Evolutionary conservation across 2,113 vertebrate species (phyloP).

Genomic region (Podarcis muralis): DNA sequence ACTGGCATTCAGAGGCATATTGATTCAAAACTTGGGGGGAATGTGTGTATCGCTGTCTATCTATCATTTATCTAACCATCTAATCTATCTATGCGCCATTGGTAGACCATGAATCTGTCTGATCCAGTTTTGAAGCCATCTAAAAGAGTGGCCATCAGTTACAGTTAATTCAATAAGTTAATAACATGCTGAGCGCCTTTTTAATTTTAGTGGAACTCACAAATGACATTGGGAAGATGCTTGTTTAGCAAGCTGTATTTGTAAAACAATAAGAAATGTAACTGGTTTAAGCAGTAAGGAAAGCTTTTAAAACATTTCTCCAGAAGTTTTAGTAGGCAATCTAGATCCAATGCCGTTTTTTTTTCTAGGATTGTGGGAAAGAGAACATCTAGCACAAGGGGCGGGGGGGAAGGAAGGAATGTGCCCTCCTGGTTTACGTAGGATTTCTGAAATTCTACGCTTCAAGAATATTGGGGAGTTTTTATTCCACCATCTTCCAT

Average conservation of each 20-base stretch:
- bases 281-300: background rate
- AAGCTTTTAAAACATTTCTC: background rate
- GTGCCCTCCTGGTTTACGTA: background rate
- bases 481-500: background rate
- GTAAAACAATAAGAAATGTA: background rate
- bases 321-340: background rate
- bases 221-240: background rate
- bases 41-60: too few species aligned
- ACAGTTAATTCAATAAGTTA: background rate
- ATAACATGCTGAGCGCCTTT: background rate
- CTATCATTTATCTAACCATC: too few species aligned
- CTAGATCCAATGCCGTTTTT: background rate
- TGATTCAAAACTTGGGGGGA: background rate
- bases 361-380: background rate
- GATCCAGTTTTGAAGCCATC: background rate
- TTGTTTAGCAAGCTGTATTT: background rate
- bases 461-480: background rate
- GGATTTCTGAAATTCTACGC: background rate
- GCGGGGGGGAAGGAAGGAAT: background rate
- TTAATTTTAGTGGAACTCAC: background rate
- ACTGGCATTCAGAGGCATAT: background rate
- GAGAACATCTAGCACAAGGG: background rate
- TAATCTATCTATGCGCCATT: background rate
- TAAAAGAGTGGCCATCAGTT: background rate
- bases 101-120: background rate